Evolutionary conservation across 2,797 vertebrate genomes (phyloP).

Genomic region (Rallus crepitans): DNA sequence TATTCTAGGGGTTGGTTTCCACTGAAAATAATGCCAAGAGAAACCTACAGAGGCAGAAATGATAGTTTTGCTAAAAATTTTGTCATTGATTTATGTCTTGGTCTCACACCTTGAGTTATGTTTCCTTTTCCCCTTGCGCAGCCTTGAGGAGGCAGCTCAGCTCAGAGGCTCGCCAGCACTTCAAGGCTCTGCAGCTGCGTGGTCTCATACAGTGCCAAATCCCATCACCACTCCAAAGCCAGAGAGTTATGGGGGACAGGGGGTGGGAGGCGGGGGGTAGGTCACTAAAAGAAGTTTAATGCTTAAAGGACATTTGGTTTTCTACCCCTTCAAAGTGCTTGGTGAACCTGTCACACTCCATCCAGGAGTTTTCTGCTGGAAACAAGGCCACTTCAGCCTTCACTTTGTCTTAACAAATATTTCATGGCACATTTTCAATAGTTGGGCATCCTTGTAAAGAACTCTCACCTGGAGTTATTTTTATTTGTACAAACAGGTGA

Average conservation of each 20-base stretch:
- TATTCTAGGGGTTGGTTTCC: neutral
- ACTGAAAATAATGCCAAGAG: neutral
- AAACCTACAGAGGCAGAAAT: neutral
- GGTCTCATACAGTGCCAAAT: neutral
- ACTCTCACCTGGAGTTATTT: neutral
- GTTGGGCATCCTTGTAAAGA: neutral
- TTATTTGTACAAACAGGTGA: neutral
- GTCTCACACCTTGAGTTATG: neutral
- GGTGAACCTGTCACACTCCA: neutral
- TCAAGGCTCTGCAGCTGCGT: fast-evolving
- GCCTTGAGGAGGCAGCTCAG: neutral
- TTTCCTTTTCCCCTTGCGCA: fast-evolving
- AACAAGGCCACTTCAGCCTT: neutral
- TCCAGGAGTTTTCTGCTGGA: neutral
- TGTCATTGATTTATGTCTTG: neutral
- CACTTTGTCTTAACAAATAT: neutral
- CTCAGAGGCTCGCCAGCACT: fast-evolving
- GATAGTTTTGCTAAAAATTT: neutral
- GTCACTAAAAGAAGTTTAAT: neutral
- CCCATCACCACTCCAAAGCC: neutral
- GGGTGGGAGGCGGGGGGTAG: too few species aligned
- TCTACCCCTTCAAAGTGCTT: neutral
- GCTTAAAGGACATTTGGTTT: neutral
- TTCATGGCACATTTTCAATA: neutral
- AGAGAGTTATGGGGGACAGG: neutral